These are phyloP conservation scores for Isichthys henryi DNA, from an alignment of 2,113 vertebrate species.

Conservation along the genomic window DNA sequence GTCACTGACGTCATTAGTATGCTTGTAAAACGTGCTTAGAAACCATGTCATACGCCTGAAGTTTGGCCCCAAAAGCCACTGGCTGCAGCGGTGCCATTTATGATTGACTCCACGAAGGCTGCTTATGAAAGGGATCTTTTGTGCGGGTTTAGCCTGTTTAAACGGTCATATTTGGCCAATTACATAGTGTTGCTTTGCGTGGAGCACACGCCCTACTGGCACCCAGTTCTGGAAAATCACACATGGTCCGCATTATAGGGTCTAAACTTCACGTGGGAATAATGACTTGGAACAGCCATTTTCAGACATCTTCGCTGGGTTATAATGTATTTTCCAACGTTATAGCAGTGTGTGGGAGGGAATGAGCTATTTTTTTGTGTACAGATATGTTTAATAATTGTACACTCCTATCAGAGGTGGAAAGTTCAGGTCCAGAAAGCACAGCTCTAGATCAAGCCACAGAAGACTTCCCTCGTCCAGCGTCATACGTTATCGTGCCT, in stretches of 20 bases:
- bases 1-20: not conserved
- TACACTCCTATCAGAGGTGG: not conserved
- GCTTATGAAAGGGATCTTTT: conserved; percentile 15
- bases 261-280: not conserved
- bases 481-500: not conserved
- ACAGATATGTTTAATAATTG: not conserved
- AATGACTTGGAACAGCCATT: not conserved
- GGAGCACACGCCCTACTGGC: conserved; percentile 34
- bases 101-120: not conserved
- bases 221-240: conserved; percentile 36
- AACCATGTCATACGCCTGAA: not conserved
- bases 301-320: not conserved
- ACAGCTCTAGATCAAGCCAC: not conserved
- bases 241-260: conserved; percentile 5
- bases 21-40: not conserved
- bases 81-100: not conserved
- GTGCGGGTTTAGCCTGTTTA: conserved; percentile 3
- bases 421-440: not conserved
- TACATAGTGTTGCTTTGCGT: not conserved
- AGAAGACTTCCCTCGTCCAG: not conserved
- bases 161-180: conserved; percentile 7
- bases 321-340: not conserved
- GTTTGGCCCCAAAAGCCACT: not conserved
- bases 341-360: not conserved
- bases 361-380: not conserved